Base-by-base conservation (phyloP, 2,888 invertebrate species). In the Abrostola triplasia region DNA sequence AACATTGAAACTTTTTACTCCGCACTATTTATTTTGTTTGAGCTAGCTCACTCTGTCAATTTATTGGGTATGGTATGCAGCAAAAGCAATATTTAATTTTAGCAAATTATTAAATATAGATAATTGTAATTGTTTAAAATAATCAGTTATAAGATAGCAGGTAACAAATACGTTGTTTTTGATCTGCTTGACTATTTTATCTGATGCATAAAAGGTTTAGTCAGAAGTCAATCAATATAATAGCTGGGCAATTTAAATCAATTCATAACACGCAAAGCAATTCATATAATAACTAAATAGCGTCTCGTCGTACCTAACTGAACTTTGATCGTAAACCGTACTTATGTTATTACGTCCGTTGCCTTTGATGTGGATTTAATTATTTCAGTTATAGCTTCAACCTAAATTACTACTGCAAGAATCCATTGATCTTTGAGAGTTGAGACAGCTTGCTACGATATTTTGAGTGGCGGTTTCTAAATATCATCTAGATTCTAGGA, bases 1-100 rank as follows among this genome's bases (percentile, higher is more conserved):
- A 59, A 44, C 70, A 76, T 77, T 52, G 58, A 41, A 41, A 38
- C 40, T 41, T 40, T 13, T 50, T 37, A 12, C 24, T 50, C 38
- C 42, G 11, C 36, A 11, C 35, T 13, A 35, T 48, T 7, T 44
- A 13, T 44, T 44, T 44, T 44, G 5, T 5, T 41, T 7, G n/a
- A 8, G 12, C 44, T 44, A 1, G 6, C n/a, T n/a, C n/a, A n/a
- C n/a, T 44, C n/a, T 42, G 1, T 12, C 12, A 12, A 6, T 42
- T 6, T 42, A n/a, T n/a, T 42, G 12, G 0, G 5, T 7, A 12
- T 42, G 12, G n/a, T 42, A 24, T 24, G 24, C 1, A 24, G 4
- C 24, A 4, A 24, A 24, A 24, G 24, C 4, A 2, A 24, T 4
- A 4, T 24, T 24, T 24, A 2, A 24, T 24, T 24, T 24, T 24